These are phyloP conservation scores for Triplophysa siluroides DNA, from an alignment of 2,113 vertebrate species.

Conservation along the genomic window DNA sequence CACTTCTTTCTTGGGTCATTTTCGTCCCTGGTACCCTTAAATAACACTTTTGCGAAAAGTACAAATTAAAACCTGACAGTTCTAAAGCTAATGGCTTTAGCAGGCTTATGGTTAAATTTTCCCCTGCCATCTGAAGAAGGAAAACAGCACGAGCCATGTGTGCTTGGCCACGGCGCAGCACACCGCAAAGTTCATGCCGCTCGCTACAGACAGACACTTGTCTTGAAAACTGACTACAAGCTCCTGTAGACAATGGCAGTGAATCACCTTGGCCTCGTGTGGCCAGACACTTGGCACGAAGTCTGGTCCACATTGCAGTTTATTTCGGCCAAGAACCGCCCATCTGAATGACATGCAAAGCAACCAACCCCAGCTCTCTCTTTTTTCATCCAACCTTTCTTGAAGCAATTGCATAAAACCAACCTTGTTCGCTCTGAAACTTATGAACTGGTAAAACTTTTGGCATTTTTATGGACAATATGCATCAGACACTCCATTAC, in stretches of 20 bases:
- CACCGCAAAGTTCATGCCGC: slow-evolving; percentile 45
- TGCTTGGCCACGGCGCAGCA: slow-evolving; percentile 41
- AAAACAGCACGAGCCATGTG: slow-evolving; percentile 42
- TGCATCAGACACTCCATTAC: not conserved
- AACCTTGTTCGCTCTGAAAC: not conserved
- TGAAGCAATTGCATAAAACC: not conserved
- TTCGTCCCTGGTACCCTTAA: slow-evolving; percentile 55
- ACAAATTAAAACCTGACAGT: slow-evolving; percentile 66
- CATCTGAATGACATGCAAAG: not conserved
- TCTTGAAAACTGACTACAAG: slow-evolving; percentile 46
- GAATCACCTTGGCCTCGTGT: slow-evolving; percentile 1
- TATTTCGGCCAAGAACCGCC: not conserved
- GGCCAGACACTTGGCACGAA: slow-evolving; percentile 8
- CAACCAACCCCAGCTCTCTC: not conserved
- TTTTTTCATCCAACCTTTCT: not conserved
- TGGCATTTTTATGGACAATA: not conserved
- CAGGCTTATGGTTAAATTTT: slow-evolving; percentile 67
- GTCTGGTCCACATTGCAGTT: slow-evolving; percentile 2
- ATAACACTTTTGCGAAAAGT: slow-evolving; percentile 55
- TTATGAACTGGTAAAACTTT: not conserved
- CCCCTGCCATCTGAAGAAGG: slow-evolving; percentile 48
- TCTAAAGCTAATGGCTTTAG: slow-evolving; percentile 68
- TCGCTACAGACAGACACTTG: slow-evolving; percentile 44
- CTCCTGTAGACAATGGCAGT: slow-evolving; percentile 38
- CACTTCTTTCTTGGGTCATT: slow-evolving; percentile 52